phyloP scores from a whole-genome alignment of 2,888 invertebrate genomes.

The Dasypogon diadema region DNA sequence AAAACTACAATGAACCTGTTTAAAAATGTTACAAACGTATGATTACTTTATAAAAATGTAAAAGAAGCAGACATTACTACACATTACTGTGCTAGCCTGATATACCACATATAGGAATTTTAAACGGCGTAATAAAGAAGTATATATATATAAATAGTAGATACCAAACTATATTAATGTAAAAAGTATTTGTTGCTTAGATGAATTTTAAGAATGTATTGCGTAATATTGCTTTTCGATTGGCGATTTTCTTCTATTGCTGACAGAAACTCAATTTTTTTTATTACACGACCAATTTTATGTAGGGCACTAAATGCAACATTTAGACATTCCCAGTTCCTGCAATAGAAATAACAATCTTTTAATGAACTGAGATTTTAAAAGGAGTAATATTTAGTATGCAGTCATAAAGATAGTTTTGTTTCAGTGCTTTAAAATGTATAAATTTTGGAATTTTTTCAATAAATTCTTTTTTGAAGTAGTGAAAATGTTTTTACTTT shows the following conservation, averaged over 20 bases:
- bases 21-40: constrained; percentile 11
- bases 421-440: constrained; percentile 32
- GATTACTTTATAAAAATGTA: background rate
- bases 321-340: constrained; percentile 30
- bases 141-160: constrained; percentile 21
- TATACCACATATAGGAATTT: background rate
- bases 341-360: constrained; percentile 20
- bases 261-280: background rate
- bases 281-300: constrained; percentile 43
- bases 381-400: background rate
- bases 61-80: background rate
- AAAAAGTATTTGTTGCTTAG: constrained; percentile 41
- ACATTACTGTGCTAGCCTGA: background rate
- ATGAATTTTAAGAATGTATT: constrained; percentile 18
- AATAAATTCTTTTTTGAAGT: constrained; percentile 37
- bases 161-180: constrained; percentile 21
- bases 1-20: background rate
- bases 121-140: constrained; percentile 1
- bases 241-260: constrained; percentile 17
- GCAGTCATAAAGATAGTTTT: constrained; percentile 14
- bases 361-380: constrained; percentile 5
- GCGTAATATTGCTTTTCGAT: background rate
- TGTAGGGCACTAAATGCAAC: constrained; percentile 21
- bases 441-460: constrained; percentile 28
- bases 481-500: background rate